A percentile compares a stretch with the other conserved stretches of the same genome.
Conservation (phyloP, 2,888 invertebrate species). For the Syrista parreyssii region DNA sequence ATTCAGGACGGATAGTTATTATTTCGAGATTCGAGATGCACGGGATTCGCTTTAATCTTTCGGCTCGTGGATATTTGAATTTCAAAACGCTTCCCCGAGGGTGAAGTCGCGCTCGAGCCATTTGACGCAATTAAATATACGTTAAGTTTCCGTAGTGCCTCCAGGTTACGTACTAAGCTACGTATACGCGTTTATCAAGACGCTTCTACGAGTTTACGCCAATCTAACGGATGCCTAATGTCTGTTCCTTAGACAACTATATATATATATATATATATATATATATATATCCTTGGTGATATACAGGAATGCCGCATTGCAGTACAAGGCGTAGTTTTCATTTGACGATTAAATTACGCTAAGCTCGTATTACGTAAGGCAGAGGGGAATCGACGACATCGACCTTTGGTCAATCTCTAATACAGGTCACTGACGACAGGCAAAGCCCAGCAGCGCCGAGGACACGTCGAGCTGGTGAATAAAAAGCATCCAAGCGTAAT, state of each 20-base stretch:
- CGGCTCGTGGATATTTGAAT: conserved; percentile 28
- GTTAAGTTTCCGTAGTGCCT: background rate
- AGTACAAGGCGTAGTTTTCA: background rate
- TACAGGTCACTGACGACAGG: too few species aligned
- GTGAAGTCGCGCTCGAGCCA: conserved; percentile 22
- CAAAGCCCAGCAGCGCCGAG: background rate
- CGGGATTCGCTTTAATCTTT: conserved; percentile 24
- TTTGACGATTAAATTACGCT: conserved; percentile 24
- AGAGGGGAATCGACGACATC: background rate
- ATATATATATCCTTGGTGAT: background rate
- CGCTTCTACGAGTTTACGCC: too few species aligned
- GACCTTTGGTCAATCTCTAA: too few species aligned
- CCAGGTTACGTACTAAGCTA: too few species aligned
- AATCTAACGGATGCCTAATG: too few species aligned
- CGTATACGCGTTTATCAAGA: too few species aligned
- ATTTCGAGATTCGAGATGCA: conserved; percentile 26
- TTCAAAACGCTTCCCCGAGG: conserved; percentile 24
- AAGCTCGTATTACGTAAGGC: conserved; percentile 15
- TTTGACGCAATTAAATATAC: conserved; percentile 28
- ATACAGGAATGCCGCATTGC: conserved; percentile 19
- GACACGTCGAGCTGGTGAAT: conserved; percentile 4
- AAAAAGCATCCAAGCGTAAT: conserved; percentile 22
- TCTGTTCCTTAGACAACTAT: too few species aligned
- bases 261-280: too few species aligned
- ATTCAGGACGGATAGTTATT: conserved; percentile 30